Evolutionary conservation across 2,797 vertebrate species (phyloP), one percentile per base, ranked within the genome.

Genomic region (Ctenosaura bakeri): DNA sequence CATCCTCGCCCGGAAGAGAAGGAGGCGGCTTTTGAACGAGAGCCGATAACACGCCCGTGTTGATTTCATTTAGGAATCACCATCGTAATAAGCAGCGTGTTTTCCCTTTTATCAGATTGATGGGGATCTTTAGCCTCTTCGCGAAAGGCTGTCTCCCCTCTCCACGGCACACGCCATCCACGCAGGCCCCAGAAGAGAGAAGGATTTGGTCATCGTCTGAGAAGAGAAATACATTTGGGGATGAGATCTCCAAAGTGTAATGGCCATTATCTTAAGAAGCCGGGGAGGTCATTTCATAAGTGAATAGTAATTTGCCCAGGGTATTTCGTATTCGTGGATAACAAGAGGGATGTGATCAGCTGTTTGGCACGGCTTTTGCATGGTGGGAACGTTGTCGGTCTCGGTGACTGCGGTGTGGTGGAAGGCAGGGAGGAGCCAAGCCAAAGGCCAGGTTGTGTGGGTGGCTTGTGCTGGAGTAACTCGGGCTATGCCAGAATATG

Each of bases 61-160:
- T 80, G 77, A 92, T 92, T 88, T 92, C 32, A 87, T 69, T 93
- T 64, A 88, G 90, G 93, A 64, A 93, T 85, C 89, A 88, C 66
- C 84, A 88, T 32, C 2, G 1, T 85, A 92, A 93, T 85, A 81
- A 90, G 86, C 59, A 71, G 64, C 80, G 6, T 38, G 94, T 92
- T 13, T 59, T 46, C 69, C 29, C 81, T 92, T 89, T 90, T 78
- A 62, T 54, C 84, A 91, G 90, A 92, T 90, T 92, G 94, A 92
- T 92, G 74, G 86, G 50, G 89, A 86, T 62, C 85, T 89, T 92
- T 69, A 56, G 46, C 90, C 85, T 89, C 92, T 84, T 88, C 18
- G 20, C 22, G 90, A 66, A 66, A 90, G 92, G 91, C 76, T 42
- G 50, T 89, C 92, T 90, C 93, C 64, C 32, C 77, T n/a, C 26